Evolutionary conservation across 2,113 vertebrate genomes (phyloP).

Genomic region (Platysteira castanea): DNA sequence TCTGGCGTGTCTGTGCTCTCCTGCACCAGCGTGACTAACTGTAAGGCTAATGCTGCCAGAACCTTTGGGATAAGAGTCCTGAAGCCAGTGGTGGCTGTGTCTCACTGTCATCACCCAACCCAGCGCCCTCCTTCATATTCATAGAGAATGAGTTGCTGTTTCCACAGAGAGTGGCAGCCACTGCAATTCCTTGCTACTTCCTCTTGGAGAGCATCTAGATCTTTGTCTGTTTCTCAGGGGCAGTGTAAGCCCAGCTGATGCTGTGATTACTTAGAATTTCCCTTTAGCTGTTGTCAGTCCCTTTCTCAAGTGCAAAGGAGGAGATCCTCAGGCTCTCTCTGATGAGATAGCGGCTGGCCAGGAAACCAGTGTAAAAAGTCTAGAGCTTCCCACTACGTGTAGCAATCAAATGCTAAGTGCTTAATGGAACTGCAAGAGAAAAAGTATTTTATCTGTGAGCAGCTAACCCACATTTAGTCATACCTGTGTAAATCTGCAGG

Average conservation of each 20-base stretch:
- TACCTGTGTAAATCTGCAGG: background rate
- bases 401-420: background rate
- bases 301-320: background rate
- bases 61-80: background rate
- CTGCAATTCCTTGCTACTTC: background rate
- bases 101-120: background rate
- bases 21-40: background rate
- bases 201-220: background rate
- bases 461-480: background rate
- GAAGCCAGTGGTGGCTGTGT: background rate
- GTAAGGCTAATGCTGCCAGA: background rate
- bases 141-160: background rate
- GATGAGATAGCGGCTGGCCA: background rate
- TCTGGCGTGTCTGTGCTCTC: background rate
- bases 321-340: background rate
- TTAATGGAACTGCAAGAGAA: background rate
- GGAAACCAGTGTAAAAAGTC: background rate
- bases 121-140: rapidly evolving
- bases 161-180: background rate
- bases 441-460: background rate
- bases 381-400: background rate
- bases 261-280: background rate
- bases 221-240: background rate
- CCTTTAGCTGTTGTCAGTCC: background rate
- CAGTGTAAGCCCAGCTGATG: background rate